Evolutionary conservation across 1,140 invertebrate species (phyloP), one percentile per base, ranked within the genome.

Genomic region (Dendrolimus punctatus): DNA sequence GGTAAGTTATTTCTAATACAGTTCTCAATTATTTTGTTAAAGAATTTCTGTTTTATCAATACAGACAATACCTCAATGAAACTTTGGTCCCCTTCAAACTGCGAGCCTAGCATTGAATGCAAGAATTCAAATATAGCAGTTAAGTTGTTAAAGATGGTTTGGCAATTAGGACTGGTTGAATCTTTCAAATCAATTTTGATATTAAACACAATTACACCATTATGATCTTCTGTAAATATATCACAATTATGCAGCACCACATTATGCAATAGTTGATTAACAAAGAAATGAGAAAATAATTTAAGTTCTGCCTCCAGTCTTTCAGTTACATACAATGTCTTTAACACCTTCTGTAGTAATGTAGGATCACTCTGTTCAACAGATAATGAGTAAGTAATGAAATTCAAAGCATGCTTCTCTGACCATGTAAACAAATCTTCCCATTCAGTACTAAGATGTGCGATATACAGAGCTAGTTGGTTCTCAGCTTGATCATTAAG

Each of bases 111-210:
- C 6, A 78, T 84, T 46, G 80, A 76, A 43, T 86, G 73, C 4
- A 86, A 58, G 50, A 86, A 86, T 54, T 86, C 83, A 73, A 86
- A 84, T 38, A 81, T 64, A n/a, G 80, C 80, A 6, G 71, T 86
- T 48, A 86, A 66, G 65, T 86, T 84, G 50, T 76, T 83, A 10
- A 86, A 84, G 47, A 86, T 76, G 8, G 73, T 81, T 62, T 81
- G 80, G 38, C 82, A 79, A 51, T 70, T 83, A 42, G 83, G 83
- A 42, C 65, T 73, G 2, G 68, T 73, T 2, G 52, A 46, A 40
- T 84, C 76, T 56, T 71, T 71, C 4, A 79, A 49, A 62, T 79
- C 64, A 55, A 86, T 79, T 64, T 80, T 84, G 0, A 86, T 83
- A 47, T 84, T 86, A 49, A 81, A 86, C 8, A 80, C 61, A 36